Evolutionary conservation across 2,888 invertebrate species (phyloP).

Genomic region (Carcina quercana): DNA sequence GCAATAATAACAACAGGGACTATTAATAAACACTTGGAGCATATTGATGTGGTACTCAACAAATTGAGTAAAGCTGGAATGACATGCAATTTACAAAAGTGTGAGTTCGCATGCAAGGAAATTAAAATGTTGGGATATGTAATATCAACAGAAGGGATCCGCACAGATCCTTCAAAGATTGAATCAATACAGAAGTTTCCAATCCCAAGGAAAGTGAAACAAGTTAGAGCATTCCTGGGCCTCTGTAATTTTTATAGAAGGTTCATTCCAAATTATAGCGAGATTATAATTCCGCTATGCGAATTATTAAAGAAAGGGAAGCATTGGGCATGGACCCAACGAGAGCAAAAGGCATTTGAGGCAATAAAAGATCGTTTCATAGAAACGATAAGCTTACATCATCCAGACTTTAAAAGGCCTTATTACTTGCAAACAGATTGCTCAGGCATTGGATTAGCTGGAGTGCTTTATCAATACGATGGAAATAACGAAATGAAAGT

Average conservation of each 20-base stretch:
- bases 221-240: constrained; percentile 20
- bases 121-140: constrained; percentile 18
- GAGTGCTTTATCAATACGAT: constrained; percentile 17
- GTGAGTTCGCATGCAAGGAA: constrained; percentile 9
- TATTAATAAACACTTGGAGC: constrained; percentile 7
- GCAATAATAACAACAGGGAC: constrained; percentile 5
- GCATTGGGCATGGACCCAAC: constrained; percentile 12
- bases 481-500: too few relatives aligned
- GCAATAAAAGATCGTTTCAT: constrained; percentile 15
- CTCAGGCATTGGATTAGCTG: constrained; percentile 15
- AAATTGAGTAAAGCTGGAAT: constrained; percentile 5
- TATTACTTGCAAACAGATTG: constrained; percentile 16
- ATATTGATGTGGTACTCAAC: constrained; percentile 6
- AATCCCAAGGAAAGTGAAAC: constrained; percentile 16
- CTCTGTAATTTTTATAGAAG: constrained; percentile 20
- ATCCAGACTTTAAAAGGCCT: constrained; percentile 2
- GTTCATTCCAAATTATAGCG: constrained; percentile 18
- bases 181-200: constrained; percentile 16
- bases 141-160: constrained; percentile 13
- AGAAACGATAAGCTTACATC: constrained; percentile 2
- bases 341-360: constrained; percentile 16
- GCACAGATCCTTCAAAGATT: constrained; percentile 10
- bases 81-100: constrained; percentile 10
- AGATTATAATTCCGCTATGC: constrained; percentile 12
- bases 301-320: constrained; percentile 16